These are phyloP conservation scores for Denticeps clupeoides DNA, from an alignment of 2,797 vertebrate genomes.

Conservation along the genomic window DNA sequence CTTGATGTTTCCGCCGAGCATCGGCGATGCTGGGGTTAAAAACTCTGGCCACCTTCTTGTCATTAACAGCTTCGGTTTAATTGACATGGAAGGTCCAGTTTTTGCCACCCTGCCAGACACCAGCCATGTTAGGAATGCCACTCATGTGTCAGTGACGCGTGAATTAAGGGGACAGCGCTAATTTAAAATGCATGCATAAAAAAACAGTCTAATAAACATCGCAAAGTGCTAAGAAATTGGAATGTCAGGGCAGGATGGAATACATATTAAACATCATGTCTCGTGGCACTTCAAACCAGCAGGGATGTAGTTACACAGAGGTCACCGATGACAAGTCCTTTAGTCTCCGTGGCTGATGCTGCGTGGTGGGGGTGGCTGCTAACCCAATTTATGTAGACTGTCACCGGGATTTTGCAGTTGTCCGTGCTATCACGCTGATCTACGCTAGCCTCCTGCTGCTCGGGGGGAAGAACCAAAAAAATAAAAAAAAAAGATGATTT, in stretches of 20 bases:
- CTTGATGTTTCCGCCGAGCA: too few species aligned
- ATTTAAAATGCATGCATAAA: conserved; percentile 17
- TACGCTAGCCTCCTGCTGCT: conserved; percentile 23
- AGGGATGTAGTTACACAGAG: conserved; percentile 35
- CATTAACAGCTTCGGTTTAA: too few species aligned
- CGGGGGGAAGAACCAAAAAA: neutral
- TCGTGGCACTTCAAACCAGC: conserved; percentile 32
- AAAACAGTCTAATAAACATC: conserved; percentile 27
- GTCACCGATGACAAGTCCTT: conserved; percentile 34
- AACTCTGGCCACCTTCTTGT: too few species aligned
- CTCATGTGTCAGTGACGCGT: neutral
- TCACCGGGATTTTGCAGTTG: conserved; percentile 26
- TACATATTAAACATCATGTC: conserved; percentile 36
- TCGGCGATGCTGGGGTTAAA: too few species aligned
- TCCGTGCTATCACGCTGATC: conserved; percentile 31
- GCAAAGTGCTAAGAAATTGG: conserved; percentile 25
- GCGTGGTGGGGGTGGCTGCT: conserved; percentile 29
- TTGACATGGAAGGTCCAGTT: neutral
- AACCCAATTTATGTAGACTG: conserved; percentile 43
- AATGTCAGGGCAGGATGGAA: conserved; percentile 32
- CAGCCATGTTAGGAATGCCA: conserved; percentile 1
- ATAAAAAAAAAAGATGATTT: conserved; percentile 15
- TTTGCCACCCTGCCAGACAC: neutral
- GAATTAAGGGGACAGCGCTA: conserved; percentile 14
- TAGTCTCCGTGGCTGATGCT: conserved; percentile 27